A percentile compares a stretch with the other conserved stretches of the same genome.
phyloP scores from a whole-genome alignment of 2,888 invertebrate species.

The Drosophila lutescens region DNA sequence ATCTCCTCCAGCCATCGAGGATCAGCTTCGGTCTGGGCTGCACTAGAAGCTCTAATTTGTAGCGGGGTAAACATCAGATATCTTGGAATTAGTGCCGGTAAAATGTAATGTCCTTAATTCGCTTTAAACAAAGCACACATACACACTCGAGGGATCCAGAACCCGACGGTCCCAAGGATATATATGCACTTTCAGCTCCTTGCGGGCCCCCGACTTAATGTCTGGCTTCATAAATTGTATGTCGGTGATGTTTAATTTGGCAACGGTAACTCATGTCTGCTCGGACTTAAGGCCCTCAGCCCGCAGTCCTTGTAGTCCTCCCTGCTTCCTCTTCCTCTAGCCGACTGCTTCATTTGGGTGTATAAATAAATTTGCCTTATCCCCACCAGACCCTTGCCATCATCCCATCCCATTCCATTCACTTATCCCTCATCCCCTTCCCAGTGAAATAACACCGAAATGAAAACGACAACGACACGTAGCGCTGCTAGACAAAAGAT shows the following conservation, averaged over 20 bases:
- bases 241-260: constrained; percentile 81
- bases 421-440: neutral
- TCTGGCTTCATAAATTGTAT: constrained; percentile 79
- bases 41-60: constrained; percentile 21
- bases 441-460: constrained; percentile 11
- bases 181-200: constrained; percentile 55
- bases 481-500: constrained; percentile 75
- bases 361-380: constrained; percentile 58
- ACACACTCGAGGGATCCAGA: constrained; percentile 3
- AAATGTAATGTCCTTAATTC: constrained; percentile 44
- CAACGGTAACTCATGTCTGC: constrained; percentile 74
- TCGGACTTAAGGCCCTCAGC: constrained; percentile 58
- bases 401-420: neutral
- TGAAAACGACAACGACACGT: constrained; percentile 45
- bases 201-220: constrained; percentile 59
- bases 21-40: constrained; percentile 6
- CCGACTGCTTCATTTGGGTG: constrained; percentile 55
- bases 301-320: neutral
- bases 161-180: constrained; percentile 32
- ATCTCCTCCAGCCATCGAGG: constrained; percentile 11
- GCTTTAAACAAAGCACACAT: constrained; percentile 24
- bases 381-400: constrained; percentile 9
- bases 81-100: constrained; percentile 39
- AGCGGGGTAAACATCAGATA: constrained; percentile 30
- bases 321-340: neutral